Evolutionary conservation across 1,140 invertebrate genomes (phyloP).

Genomic region (Anoplolepis gracilipes): DNA sequence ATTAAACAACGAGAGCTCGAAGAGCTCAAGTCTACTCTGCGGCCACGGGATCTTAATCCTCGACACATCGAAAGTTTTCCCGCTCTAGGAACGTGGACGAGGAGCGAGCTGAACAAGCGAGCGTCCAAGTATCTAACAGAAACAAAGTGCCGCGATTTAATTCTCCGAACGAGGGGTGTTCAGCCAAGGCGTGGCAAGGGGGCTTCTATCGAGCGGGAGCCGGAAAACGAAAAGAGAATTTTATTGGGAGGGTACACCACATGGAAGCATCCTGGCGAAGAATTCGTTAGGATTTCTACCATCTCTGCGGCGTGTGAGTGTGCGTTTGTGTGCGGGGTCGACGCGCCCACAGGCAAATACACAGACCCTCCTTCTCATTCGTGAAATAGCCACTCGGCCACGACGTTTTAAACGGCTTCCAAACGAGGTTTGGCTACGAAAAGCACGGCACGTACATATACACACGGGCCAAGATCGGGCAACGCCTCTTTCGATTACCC

Average conservation of each 20-base stretch:
- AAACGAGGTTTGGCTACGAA: conserved; percentile 23
- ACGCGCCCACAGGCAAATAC: conserved; percentile 45
- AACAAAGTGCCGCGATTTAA: conserved; percentile 63
- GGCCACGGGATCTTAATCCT: conserved; percentile 43
- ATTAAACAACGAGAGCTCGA: conserved; percentile 41
- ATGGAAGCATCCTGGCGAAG: conserved; percentile 46
- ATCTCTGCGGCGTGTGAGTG: not conserved
- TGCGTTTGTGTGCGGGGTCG: not conserved
- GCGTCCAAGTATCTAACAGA: conserved; percentile 28
- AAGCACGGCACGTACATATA: conserved; percentile 23
- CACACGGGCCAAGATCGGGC: conserved; percentile 72
- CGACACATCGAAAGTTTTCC: conserved; percentile 41
- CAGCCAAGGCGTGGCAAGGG: not conserved
- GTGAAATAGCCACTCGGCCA: conserved; percentile 70
- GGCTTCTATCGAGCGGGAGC: conserved; percentile 56
- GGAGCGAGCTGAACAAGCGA: conserved; percentile 23
- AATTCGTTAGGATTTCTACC: conserved; percentile 65
- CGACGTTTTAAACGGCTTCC: conserved; percentile 62
- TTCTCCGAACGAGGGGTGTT: conserved; percentile 52
- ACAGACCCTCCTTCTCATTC: conserved; percentile 31
- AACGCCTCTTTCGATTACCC: conserved; percentile 76
- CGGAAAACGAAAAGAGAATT: conserved; percentile 65
- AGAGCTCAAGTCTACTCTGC: not conserved
- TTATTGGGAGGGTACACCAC: conserved; percentile 47
- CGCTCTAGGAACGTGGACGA: conserved; percentile 25